phyloP scores from a whole-genome alignment of 2,113 vertebrate species.

The Orcinus orca region DNA sequence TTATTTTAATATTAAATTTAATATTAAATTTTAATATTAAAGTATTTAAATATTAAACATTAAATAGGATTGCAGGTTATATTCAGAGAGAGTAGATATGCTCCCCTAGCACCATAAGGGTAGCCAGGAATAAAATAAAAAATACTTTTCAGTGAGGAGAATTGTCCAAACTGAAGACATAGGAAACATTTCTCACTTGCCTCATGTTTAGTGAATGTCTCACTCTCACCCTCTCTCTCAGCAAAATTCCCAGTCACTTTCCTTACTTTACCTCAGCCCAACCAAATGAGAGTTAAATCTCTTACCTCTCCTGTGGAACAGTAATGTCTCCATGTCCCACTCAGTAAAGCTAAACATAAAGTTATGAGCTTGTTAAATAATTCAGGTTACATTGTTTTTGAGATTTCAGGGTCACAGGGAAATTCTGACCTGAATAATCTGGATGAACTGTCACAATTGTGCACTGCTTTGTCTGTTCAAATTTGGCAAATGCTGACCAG shows the following conservation, averaged over 20 bases:
- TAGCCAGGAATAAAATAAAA: background rate
- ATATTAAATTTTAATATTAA: background rate
- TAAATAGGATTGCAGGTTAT: background rate
- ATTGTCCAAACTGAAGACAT: background rate
- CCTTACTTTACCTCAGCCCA: background rate
- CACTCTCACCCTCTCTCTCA: background rate
- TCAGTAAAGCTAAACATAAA: background rate
- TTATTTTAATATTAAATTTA: background rate
- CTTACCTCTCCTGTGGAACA: background rate
- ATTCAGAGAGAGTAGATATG: background rate
- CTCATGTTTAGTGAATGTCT: background rate
- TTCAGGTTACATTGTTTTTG: background rate
- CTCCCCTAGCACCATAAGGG: background rate
- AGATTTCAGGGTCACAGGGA: background rate
- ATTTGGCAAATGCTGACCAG: background rate
- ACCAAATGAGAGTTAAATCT: background rate
- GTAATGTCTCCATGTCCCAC: background rate
- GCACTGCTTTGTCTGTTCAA: background rate
- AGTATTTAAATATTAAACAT: background rate
- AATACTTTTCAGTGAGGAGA: background rate
- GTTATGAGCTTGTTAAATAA: background rate
- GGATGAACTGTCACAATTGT: background rate
- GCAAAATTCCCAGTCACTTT: background rate
- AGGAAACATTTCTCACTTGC: background rate
- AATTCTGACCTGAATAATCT: conserved; percentile 13